Evolutionary conservation across 2,113 vertebrate species (phyloP), one percentile per base, ranked within the genome.

Genomic region (Podiceps cristatus): DNA sequence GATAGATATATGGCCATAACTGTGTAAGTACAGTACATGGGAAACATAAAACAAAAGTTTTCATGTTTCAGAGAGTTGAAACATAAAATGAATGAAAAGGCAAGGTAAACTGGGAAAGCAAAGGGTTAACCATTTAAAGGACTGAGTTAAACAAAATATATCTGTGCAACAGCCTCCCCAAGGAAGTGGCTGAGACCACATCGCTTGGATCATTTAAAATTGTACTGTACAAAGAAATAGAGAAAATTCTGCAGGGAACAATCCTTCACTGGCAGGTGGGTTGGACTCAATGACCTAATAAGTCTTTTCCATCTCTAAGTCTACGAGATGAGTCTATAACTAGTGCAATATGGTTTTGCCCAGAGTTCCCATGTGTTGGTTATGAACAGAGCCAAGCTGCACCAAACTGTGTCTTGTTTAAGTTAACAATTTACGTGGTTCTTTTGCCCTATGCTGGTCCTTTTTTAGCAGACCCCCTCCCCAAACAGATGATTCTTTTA

Each of bases 211-310:
- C 94, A 97, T 96, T 97, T 97, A 96, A 93, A 96, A 94, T 79
- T 90, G 86, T 86, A 58, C 91, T 66, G n/a, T 80, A 91, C 87
- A 93, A 93, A 94, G 81, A 74, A 96, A 68, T 85, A 73, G 86
- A 91, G 81, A 58, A 44, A 91, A 97, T 85, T 86, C 96, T 86
- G 59, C 74, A 22, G 95, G 95, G 95, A 97, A 80, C 96, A 91
- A 97, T 96, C 91, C 86, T 79, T 97, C 94, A 88, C 91, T 96
- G 89, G 93, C 96, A 96, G 90, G 92, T 96, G 94, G 88, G 85
- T 88, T 91, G 82, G 75, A 92, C 88, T 96, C 92, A 68, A 66
- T 91, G 95, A 95, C 79, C 83, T 96, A 83, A 60, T 96, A 90
- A 60, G 79, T 58, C 92, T 95, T 96, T 96, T 92, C 92, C 88